These are phyloP conservation scores for Leptopilina clavipes DNA, from an alignment of 1,140 invertebrate species.

Conservation along the genomic window DNA sequence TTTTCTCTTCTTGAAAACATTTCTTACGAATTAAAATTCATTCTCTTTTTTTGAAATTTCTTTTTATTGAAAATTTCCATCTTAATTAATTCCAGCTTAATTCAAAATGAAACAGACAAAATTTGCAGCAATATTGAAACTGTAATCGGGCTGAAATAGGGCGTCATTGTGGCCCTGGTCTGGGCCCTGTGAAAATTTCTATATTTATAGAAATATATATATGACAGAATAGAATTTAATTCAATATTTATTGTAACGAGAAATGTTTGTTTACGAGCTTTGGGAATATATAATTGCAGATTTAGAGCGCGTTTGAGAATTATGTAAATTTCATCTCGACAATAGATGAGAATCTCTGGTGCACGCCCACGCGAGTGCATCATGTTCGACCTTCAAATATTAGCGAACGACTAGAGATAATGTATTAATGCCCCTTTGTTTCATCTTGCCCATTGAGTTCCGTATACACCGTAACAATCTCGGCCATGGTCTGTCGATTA, in stretches of 20 bases:
- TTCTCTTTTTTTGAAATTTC: too few species aligned
- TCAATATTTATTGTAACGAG: conserved; percentile 39
- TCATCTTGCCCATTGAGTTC: conserved; percentile 35
- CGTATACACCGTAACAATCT: conserved; percentile 8
- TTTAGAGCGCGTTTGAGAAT: conserved; percentile 31
- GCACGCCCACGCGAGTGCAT: conserved; percentile 47
- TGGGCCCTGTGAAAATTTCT: too few species aligned
- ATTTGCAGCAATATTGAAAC: too few species aligned
- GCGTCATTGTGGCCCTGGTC: too few species aligned
- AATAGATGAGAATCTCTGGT: conserved; percentile 38
- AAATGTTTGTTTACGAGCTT: conserved; percentile 36
- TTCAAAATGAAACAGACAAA: too few species aligned
- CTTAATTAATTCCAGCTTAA: too few species aligned
- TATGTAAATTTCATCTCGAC: conserved; percentile 40
- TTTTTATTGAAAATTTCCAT: too few species aligned
- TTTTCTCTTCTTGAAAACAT: too few species aligned
- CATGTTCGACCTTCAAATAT: conserved; percentile 45
- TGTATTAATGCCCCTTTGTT: conserved; percentile 47
- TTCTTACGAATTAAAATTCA: too few species aligned
- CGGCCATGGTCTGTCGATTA: conserved; percentile 9
- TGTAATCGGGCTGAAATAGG: too few species aligned
- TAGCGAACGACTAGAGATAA: conserved; percentile 49
- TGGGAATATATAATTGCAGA: conserved; percentile 36
- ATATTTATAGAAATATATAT: too few species aligned
- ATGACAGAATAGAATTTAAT: conserved; percentile 34